Evolutionary conservation across 2,113 vertebrate genomes (phyloP), one percentile per base, ranked within the genome.

Genomic region (Gadus macrocephalus): DNA sequence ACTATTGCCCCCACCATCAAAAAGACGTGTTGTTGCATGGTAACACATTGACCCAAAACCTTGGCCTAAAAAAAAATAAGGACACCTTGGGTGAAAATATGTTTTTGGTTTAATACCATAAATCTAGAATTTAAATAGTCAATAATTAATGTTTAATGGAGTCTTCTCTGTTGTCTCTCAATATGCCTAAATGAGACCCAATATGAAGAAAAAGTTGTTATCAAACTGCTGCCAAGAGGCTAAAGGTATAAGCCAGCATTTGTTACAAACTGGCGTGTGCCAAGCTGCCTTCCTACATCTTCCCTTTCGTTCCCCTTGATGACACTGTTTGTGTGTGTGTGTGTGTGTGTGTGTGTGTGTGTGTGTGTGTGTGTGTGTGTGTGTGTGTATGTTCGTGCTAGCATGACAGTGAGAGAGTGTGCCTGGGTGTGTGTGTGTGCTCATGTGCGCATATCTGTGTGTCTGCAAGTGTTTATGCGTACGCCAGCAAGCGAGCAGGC

Each of bases 251-350:
- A 88, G 84, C 80, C 77, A 84, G 83, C 78, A 85, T 90, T 87
- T 90, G 89, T 89, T 89, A 86, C 81, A 86, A 90, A 80, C 86
- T 89, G 89, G 89, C 90, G 82, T 89, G 85, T 89, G 87, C 84
- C 89, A 88, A 91, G 89, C 89, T 90, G 89, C 88, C 89, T 89
- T 89, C 85, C 82, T 89, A 88, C 83, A 84, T 89, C 88, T 90
- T 77, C 87, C 88, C 88, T 83, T 27, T 88, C 85, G 86, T 90
- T 85, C 90, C 89, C 88, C 86, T 81, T 89, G 84, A 88, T 86
- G 88, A 90, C 85, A 20, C 20, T 86, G 80, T 85, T 85, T 87
- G 87, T 86, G 86, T 79, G 81, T 74, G 59, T 81, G 83, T 83
- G 86, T 78, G 84, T 65, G 68, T 76, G 62, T 31, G 49, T 76